Evolutionary conservation across 2,113 vertebrate species (phyloP), one percentile per base, ranked within the genome.

Genomic region (Leptosomus discolor): DNA sequence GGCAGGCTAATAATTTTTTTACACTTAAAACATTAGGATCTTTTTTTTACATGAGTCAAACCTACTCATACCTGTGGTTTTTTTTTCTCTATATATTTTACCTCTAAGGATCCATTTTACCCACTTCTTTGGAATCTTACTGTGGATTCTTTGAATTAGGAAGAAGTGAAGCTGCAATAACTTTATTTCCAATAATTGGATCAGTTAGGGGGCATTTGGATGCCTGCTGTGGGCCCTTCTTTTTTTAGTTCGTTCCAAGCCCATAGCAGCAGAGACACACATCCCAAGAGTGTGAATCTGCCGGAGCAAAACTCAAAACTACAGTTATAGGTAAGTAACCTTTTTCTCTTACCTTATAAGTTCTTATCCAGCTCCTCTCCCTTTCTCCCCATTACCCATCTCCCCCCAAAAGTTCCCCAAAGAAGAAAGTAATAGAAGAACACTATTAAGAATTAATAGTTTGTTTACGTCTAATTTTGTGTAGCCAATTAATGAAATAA

Each of bases 251-350:
- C 5, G 1, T 94, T 94, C 54, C 85, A 77, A 96, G 63, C 91
- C 95, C 92, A 58, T 95, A 96, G 68, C 96, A 97, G 96, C 96
- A 97, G 96, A 96, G 12, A 96, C 94, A 95, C 94, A 78, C 95
- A 96, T 84, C 91, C 76, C 96, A 91, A 75, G 96, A 94, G 96
- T 97, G 95, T 97, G 89, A 96, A 96, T 97, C 94, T 97, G 96
- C 95, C 60, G 89, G 89, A 96, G 91, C 91, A 97, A 97, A 96
- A 92, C 82, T 93, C 96, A 97, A 94, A 96, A 92, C 96, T 94
- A 70, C 96, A 84, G 23, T 67, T 94, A 27, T 89, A 91, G 95
- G 96, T 97, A 97, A 97, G 96, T 97, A 97, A 96, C 32, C 8
- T 86, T 97, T 95, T 96, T 92, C 86, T 97, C 86, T 95, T 94